A percentile compares a stretch with the other conserved stretches of the same genome.
Conservation (phyloP, 2,113 vertebrate genomes). For the Ia io region DNA sequence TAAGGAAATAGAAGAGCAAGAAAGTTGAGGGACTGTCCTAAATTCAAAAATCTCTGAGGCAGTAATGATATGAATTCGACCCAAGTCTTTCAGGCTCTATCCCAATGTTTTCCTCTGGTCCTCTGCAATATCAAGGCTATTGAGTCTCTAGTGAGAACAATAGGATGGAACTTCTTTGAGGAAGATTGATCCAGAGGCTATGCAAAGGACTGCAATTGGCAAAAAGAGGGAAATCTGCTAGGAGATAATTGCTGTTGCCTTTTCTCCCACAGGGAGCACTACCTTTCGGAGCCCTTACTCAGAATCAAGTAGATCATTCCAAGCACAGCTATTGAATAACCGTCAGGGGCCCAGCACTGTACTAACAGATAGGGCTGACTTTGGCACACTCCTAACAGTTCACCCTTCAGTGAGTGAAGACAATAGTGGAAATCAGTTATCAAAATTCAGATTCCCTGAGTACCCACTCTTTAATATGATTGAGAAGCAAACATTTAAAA, state of each 20-base stretch:
- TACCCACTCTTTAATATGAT: background rate
- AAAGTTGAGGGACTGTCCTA: background rate
- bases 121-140: background rate
- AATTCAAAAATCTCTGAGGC: background rate
- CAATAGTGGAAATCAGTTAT: background rate
- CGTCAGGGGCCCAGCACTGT: background rate
- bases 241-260: background rate
- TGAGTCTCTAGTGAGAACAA: background rate
- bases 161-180: background rate
- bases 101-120: background rate
- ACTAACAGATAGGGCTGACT: background rate
- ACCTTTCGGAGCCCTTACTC: background rate
- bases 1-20: background rate
- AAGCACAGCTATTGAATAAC: background rate
- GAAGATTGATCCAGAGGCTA: background rate
- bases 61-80: background rate
- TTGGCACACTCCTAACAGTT: background rate
- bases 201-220: background rate
- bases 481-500: background rate
- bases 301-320: background rate
- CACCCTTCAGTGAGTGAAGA: background rate
- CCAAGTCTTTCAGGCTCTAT: background rate
- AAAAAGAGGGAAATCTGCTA: background rate
- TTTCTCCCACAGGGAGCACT: background rate
- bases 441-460: background rate